Base-by-base conservation (phyloP, 1,140 invertebrate species). In the Cydia strobilella region DNA sequence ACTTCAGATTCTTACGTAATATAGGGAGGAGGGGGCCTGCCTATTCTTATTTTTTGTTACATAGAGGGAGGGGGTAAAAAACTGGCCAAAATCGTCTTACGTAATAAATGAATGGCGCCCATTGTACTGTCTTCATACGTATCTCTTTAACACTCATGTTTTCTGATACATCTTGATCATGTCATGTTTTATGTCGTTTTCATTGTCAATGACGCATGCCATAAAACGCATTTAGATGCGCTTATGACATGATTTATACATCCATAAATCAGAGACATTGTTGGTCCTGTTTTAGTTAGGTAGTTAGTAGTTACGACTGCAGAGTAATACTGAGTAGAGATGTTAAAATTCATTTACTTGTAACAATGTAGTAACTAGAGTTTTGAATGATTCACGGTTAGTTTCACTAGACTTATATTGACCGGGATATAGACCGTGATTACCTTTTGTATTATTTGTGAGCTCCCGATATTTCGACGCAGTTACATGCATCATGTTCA, bases 241-340 rank as follows among this genome's bases (percentile, higher is more conserved):
- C 27, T 69, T 69, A 18, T 69, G 31, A 69, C n/a, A 69, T 69
- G 65, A 69, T 69, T 69, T 69, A 69, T 35, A 13, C 7, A 35
- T 39, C 31, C 31, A 35, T 69, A 69, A 69, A 69, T 69, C 65
- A 69, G 27, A 69, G 7, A 69, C 65, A 35, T 69, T 69, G 65
- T 69, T 39, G 65, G 54, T 23, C 15, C 20, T 39, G 65, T 39
- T 69, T 69, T 69, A 31, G 27, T 42, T 35, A 7, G 65, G 7
- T 35, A 35, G 65, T 69, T 69, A 42, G 7, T 35, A 35, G 65
- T 69, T 69, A 42, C 7, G 31, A 69, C 31, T 39, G 65, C 63
- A 25, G 62, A 15, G 63, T 69, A 69, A 69, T 69, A 39, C 65
- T 35, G 65, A 69, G 65, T 69, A 69, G 65, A 69, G 65, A 69